Evolutionary conservation across 1,140 invertebrate species (phyloP).

Genomic region (Ostrea edulis): DNA sequence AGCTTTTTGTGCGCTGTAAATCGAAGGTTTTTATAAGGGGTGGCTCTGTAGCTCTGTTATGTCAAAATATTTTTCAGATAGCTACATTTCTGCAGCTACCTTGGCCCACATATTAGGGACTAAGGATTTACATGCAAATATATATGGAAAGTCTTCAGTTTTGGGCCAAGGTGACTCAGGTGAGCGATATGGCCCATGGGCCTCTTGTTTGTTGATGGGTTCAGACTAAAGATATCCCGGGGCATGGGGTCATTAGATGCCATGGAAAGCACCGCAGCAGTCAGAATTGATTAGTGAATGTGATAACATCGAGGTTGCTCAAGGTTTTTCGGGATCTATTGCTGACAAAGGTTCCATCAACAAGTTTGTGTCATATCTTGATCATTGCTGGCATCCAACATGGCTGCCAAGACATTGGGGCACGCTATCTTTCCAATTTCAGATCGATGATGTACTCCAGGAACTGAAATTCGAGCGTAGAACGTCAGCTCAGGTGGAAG

Average conservation of each 20-base stretch:
- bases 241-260: slow-evolving; percentile 99
- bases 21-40: no score
- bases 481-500: no score
- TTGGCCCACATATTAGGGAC: no score
- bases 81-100: no score
- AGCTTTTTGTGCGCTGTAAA: no score
- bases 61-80: no score
- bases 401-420: slow-evolving; percentile 98
- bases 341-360: slow-evolving; percentile 99
- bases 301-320: slow-evolving; percentile 98
- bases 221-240: slow-evolving; percentile 98
- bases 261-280: slow-evolving; percentile 87
- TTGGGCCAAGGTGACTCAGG: no score
- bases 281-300: slow-evolving; percentile 86
- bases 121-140: no score
- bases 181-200: slow-evolving; percentile 97
- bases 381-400: slow-evolving; percentile 97
- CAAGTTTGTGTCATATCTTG: slow-evolving; percentile 96
- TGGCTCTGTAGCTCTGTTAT: no score
- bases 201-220: slow-evolving; percentile 99
- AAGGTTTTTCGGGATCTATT: slow-evolving; percentile 98
- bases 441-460: no score
- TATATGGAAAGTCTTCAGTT: no score
- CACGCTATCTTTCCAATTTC: slow-evolving; percentile 80
- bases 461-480: no score